Evolutionary conservation across 2,113 vertebrate genomes (phyloP).

Genomic region (Paedocypris sp.): DNA sequence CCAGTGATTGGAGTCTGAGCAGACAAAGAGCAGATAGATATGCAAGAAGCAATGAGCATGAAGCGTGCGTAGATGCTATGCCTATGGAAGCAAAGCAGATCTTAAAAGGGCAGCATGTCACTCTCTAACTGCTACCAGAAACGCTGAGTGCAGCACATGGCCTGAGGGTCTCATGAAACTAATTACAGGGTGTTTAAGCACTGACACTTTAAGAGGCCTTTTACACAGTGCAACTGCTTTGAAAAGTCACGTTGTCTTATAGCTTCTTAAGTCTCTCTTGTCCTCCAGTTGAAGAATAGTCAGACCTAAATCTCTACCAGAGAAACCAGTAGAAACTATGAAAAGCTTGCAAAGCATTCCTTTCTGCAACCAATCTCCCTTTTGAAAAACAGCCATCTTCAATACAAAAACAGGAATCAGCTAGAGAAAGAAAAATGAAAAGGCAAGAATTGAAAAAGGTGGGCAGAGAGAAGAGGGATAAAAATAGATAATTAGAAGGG

Average conservation of each 20-base stretch:
- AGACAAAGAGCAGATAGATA: background rate
- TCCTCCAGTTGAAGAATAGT: no score
- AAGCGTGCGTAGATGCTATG: background rate
- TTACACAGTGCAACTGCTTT: constrained; percentile 1
- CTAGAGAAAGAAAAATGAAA: no score
- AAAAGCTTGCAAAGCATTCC: no score
- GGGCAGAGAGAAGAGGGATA: no score
- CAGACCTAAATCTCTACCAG: no score
- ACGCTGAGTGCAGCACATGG: constrained; percentile 3
- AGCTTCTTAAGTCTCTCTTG: no score
- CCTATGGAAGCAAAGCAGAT: background rate
- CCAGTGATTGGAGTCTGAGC: background rate
- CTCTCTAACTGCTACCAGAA: background rate
- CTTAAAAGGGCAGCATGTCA: background rate
- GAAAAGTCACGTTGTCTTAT: background rate
- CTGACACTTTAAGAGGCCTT: constrained; percentile 10
- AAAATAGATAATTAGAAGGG: no score
- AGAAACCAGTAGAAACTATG: no score
- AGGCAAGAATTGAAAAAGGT: no score
- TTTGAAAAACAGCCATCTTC: no score
- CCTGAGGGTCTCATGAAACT: constrained; percentile 14
- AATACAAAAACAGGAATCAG: no score
- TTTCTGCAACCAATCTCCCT: no score
- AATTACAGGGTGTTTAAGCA: constrained; percentile 19
- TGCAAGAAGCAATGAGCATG: background rate